Evolutionary conservation across 2,797 vertebrate genomes (phyloP), one percentile per base, ranked within the genome.

Genomic region (Dicrostonyx torquatus): DNA sequence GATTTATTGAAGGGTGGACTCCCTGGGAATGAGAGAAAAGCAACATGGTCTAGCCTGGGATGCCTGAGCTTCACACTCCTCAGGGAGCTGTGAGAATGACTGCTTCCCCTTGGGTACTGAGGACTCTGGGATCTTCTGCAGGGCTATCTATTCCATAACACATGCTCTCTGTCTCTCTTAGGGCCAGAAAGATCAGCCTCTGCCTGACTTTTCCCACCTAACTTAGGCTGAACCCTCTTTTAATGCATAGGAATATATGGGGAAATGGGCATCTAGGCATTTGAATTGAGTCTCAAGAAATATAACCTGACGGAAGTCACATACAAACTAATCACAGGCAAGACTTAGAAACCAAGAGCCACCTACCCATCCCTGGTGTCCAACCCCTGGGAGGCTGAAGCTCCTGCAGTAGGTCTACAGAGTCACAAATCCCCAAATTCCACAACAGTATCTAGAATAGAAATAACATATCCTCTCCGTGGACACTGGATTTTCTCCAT

Each of bases 91-190:
- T 26, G 43, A 82, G 24, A 5, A 8, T 6, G 29, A 62, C 18
- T 45, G 22, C 34, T 66, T 87, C 66, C 17, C 68, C 3, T 55
- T 64, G 53, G 62, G 75, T 76, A 20, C 72, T 76, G 2, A 12
- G 77, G 45, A 85, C 15, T 92, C 73, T 80, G 22, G 64, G 93
- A 31, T 26, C 73, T 95, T 95, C 89, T 58, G 60, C 64, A 58
- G 79, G 8, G 24, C 43, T 17, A 1, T 26, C 45, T 72, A 45
- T n/a, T 92, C 31, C 40, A 68, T 48, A 43, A 13, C 62, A 75
- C 10, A 11, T 20, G 48, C 37, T n/a, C 77, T 90, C 31, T 55
- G 48, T 45, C n/a, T 91, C n/a, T 5, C 26, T 91, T 55, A 48
- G 60, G 29, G 1, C 29, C 62, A 64, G 60, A 48, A 76, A 89